Conservation (phyloP, 2,888 invertebrate genomes). For the Drymonia ruficornis region DNA sequence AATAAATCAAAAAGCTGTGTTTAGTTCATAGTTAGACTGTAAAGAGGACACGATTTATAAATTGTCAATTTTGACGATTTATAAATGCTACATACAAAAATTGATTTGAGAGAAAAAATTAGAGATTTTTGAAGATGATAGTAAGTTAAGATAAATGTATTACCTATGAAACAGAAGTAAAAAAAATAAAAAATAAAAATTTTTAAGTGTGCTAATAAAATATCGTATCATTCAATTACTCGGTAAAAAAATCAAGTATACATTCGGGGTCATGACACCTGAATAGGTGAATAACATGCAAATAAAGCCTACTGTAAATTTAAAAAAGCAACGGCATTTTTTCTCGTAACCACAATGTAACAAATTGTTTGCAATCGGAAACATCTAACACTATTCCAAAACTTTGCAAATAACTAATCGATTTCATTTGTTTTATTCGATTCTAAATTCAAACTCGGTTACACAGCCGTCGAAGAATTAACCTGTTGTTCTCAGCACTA, state of each 20-base stretch:
- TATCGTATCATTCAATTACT: conserved; percentile 13
- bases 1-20: too few relatives aligned
- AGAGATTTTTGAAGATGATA: too few relatives aligned
- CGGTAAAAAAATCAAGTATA: conserved; percentile 11
- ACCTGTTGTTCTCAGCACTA: conserved; percentile 49
- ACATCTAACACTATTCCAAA: conserved; percentile 9
- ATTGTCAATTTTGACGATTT: too few relatives aligned
- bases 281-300: conserved; percentile 29
- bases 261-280: not conserved
- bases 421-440: conserved; percentile 30
- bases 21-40: too few relatives aligned
- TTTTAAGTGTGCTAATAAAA: conserved; percentile 3
- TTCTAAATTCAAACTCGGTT: conserved; percentile 25
- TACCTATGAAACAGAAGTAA: too few relatives aligned
- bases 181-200: too few relatives aligned
- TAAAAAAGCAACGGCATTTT: conserved; percentile 7
- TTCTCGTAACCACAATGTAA: conserved; percentile 12
- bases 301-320: conserved; percentile 23
- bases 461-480: conserved; percentile 35
- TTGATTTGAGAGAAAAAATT: too few relatives aligned
- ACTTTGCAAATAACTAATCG: conserved; percentile 17
- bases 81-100: too few relatives aligned
- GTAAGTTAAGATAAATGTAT: too few relatives aligned
- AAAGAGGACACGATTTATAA: too few relatives aligned
- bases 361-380: conserved; percentile 12